Evolutionary conservation across 2,797 vertebrate genomes (phyloP).

Genomic region (Oophaga sylvatica): DNA sequence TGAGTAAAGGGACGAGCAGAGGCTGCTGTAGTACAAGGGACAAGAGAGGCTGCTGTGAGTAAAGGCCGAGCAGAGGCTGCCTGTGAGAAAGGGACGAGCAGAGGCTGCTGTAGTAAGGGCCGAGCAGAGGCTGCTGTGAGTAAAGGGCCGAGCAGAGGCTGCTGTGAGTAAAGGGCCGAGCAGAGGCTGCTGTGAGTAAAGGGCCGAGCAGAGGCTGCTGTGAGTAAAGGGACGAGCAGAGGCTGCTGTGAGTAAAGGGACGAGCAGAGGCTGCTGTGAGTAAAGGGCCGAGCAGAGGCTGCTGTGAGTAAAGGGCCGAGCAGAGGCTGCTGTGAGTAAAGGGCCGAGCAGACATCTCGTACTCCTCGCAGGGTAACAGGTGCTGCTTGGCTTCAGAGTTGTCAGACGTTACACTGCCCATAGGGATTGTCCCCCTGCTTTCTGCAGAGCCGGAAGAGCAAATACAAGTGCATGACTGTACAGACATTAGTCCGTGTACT

Average conservation of each 20-base stretch:
- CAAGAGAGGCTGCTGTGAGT: conserved; percentile 71
- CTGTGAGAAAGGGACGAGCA: too few species aligned
- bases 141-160: conserved; percentile 25
- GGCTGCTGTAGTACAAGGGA: too few species aligned
- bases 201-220: not conserved
- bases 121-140: conserved; percentile 67
- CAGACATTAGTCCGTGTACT: too few species aligned
- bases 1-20: not conserved
- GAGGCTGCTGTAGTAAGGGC: too few species aligned
- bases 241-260: conserved; percentile 67
- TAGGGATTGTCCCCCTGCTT: too few species aligned
- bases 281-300: conserved; percentile 56
- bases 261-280: conserved; percentile 66
- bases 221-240: conserved; percentile 12
- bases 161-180: not conserved
- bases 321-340: conserved; percentile 68
- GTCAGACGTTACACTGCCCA: too few species aligned
- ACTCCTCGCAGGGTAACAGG: not conserved
- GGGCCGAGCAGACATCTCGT: not conserved
- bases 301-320: not conserved
- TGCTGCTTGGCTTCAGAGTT: too few species aligned
- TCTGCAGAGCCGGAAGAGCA: too few species aligned
- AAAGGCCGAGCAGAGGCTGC: not conserved
- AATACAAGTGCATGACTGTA: too few species aligned
- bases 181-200: conserved; percentile 68